phyloP scores from a whole-genome alignment of 2,113 vertebrate species.

The Prolemur simus region DNA sequence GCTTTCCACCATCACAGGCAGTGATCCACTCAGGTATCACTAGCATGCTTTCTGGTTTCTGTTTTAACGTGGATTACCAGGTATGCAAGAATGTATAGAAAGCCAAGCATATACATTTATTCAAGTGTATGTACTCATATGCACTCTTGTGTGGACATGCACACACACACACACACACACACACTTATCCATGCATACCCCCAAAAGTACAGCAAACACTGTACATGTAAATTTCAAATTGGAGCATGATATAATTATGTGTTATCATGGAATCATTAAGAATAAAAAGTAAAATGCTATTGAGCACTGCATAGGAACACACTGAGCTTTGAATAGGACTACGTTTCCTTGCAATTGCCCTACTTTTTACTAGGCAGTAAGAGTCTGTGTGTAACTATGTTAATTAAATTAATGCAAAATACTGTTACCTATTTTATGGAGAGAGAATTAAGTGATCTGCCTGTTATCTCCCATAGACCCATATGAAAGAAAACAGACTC shows the following conservation, averaged over 20 bases:
- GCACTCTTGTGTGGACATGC: not conserved
- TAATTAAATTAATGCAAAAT: constrained; percentile 50
- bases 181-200: rapidly evolving
- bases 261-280: not conserved
- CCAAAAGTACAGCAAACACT: not conserved
- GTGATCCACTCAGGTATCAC: too few relatives aligned
- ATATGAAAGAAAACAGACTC: not conserved
- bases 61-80: not conserved
- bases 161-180: not conserved
- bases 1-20: too few relatives aligned
- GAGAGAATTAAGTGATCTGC: not conserved
- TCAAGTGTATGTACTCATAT: not conserved
- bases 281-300: not conserved
- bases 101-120: not conserved
- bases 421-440: not conserved
- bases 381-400: not conserved
- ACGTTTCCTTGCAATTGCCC: not conserved
- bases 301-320: not conserved
- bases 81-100: not conserved
- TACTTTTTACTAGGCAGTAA: not conserved
- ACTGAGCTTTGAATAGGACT: not conserved
- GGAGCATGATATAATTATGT: not conserved
- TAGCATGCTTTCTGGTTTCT: not conserved
- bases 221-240: not conserved
- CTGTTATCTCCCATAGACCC: not conserved